phyloP scores from a whole-genome alignment of 1,140 invertebrate species.

The Macrobrachium nipponense region DNA sequence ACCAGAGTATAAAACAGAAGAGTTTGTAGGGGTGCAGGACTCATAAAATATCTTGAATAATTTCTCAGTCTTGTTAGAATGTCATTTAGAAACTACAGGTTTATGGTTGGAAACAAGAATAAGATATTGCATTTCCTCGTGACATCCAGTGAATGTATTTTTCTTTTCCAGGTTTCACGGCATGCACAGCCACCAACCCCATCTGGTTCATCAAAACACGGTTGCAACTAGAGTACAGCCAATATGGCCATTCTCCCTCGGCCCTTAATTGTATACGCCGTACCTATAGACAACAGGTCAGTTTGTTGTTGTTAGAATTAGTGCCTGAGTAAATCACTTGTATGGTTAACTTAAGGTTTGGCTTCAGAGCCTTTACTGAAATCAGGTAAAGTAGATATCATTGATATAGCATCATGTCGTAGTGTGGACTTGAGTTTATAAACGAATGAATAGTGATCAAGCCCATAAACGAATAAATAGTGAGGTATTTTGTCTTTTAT shows the following conservation, averaged over 20 bases:
- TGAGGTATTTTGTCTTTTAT: too few species aligned
- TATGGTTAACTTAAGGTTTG: not conserved
- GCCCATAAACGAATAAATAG: too few species aligned
- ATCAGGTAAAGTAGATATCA: not conserved
- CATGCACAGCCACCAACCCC: constrained; percentile 96
- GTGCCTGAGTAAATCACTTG: not conserved
- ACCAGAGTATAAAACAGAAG: too few species aligned
- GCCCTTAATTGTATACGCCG: constrained; percentile 82
- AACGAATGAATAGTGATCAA: too few species aligned
- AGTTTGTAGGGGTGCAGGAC: too few species aligned
- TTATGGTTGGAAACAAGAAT: not conserved
- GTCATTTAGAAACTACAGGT: too few species aligned
- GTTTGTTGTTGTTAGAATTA: constrained; percentile 50
- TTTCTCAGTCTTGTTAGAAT: not conserved
- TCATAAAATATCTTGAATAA: not conserved
- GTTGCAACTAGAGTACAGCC: constrained; percentile 91
- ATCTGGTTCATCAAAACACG: constrained; percentile 99
- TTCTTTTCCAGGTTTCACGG: constrained; percentile 85
- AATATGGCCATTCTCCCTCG: constrained; percentile 76
- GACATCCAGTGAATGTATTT: not conserved
- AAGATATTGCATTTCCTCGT: not conserved
- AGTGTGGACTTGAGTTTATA: too few species aligned
- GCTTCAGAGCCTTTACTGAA: not conserved
- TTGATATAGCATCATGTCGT: too few species aligned
- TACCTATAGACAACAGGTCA: constrained; percentile 84